Evolutionary conservation across 2,113 vertebrate genomes (phyloP).

Genomic region (Gobio gobio): DNA sequence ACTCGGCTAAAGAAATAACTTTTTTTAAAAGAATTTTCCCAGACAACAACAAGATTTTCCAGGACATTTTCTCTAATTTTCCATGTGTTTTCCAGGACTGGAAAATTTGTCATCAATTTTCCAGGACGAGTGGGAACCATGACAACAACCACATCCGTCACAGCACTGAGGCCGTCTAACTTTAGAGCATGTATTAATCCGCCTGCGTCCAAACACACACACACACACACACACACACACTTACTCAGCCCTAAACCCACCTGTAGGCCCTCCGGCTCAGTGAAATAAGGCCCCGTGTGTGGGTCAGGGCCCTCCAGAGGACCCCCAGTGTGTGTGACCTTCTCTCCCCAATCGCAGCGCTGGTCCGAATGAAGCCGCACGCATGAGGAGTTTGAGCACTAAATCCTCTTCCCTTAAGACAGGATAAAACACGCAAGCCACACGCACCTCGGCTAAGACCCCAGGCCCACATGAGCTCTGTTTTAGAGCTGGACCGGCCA

Average conservation of each 20-base stretch:
- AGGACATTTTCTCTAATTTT: no score
- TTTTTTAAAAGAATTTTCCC: no score
- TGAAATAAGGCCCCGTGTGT: slow-evolving; percentile 37
- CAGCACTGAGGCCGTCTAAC: not conserved
- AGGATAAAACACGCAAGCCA: slow-evolving; percentile 59
- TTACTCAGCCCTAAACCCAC: slow-evolving; percentile 61
- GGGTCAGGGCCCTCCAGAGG: slow-evolving; percentile 57
- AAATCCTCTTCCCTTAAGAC: slow-evolving; percentile 68
- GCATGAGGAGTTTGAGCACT: slow-evolving; percentile 55
- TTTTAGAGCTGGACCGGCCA: not conserved
- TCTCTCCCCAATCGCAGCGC: not conserved
- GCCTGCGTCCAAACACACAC: not conserved
- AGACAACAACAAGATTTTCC: no score
- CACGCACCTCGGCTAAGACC: slow-evolving; percentile 47
- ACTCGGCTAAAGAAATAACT: no score
- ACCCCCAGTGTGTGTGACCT: slow-evolving; percentile 53
- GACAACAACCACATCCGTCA: not conserved
- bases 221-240: not conserved
- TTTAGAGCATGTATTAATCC: not conserved
- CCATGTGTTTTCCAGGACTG: no score
- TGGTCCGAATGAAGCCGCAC: slow-evolving; percentile 27
- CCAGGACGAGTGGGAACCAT: no score
- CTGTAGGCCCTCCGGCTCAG: slow-evolving; percentile 62
- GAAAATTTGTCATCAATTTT: no score
- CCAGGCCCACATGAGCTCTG: slow-evolving; percentile 50